Percentiles rank a stretch among this genome's conserved stretches.
Conservation (phyloP, 1,140 invertebrate species). For the Capitella teleta region DNA sequence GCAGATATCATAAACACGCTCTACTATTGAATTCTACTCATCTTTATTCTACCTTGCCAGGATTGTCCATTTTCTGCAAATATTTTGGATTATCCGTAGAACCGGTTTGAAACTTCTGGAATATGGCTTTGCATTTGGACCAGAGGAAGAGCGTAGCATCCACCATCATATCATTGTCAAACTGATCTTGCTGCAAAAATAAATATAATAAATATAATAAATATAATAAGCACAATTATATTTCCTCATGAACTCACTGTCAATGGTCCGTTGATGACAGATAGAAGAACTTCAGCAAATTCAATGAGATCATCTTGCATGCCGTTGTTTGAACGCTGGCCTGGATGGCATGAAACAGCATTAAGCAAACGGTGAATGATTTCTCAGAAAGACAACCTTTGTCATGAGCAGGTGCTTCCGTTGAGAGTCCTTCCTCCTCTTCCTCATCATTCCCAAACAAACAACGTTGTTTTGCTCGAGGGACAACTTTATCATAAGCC, state of each 20-base stretch:
- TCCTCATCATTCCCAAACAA: constrained; percentile 9
- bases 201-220: not conserved
- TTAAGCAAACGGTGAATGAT: too few relatives aligned
- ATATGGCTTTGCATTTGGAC: constrained; percentile 37
- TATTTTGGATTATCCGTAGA: constrained; percentile 36
- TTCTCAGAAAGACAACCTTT: too few relatives aligned
- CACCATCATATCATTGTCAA: constrained; percentile 34
- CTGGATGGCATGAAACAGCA: not conserved
- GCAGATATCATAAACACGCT: constrained; percentile 14
- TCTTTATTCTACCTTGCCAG: too few relatives aligned
- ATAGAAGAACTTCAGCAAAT: constrained; percentile 30
- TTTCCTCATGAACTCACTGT: constrained; percentile 16
- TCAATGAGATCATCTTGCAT: constrained; percentile 17
- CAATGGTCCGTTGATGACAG: constrained; percentile 28
- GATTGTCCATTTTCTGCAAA: constrained; percentile 37
- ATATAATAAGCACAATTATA: not conserved
- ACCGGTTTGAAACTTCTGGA: constrained; percentile 40
- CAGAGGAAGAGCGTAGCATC: constrained; percentile 38
- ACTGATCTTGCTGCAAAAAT: not conserved
- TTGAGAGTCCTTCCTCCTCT: constrained; percentile 3
- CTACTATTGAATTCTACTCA: too few relatives aligned
- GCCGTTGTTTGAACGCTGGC: not conserved
- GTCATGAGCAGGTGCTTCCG: not conserved
- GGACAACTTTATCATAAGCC: constrained; percentile 26
- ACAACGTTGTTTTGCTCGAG: constrained; percentile 18